Evolutionary conservation across 2,888 invertebrate species (phyloP).

Genomic region (Campopleginae sp.): DNA sequence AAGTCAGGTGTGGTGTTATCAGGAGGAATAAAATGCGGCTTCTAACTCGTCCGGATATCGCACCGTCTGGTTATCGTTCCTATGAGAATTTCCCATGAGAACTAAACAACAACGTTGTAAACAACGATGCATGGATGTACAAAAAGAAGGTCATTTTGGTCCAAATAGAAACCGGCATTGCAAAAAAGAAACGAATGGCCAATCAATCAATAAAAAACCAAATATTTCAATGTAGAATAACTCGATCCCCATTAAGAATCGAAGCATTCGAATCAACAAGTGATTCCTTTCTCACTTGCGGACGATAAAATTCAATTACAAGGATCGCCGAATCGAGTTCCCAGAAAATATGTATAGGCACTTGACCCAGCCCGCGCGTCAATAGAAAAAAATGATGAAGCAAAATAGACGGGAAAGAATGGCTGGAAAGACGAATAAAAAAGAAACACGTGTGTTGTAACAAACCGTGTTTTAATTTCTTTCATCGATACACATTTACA

Average conservation of each 20-base stretch:
- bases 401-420: background rate
- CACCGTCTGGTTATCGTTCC: no score
- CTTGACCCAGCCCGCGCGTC: background rate
- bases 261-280: background rate
- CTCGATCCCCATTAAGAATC: background rate
- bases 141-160: no score
- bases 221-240: no score
- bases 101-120: no score
- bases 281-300: background rate
- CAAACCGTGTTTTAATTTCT: conserved; percentile 83
- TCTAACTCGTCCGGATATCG: no score
- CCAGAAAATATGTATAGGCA: background rate
- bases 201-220: no score
- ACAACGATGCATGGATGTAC: no score
- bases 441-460: conserved; percentile 76
- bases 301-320: background rate
- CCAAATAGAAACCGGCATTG: no score
- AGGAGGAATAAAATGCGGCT: no score
- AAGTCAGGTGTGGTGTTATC: no score
- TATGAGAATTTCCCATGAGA: no score
- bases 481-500: conserved; percentile 83
- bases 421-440: background rate
- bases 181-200: no score
- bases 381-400: background rate
- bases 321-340: background rate